Evolutionary conservation across 2,888 invertebrate genomes (phyloP), one percentile per base, ranked within the genome.

Genomic region (Amaurobius ferox): DNA sequence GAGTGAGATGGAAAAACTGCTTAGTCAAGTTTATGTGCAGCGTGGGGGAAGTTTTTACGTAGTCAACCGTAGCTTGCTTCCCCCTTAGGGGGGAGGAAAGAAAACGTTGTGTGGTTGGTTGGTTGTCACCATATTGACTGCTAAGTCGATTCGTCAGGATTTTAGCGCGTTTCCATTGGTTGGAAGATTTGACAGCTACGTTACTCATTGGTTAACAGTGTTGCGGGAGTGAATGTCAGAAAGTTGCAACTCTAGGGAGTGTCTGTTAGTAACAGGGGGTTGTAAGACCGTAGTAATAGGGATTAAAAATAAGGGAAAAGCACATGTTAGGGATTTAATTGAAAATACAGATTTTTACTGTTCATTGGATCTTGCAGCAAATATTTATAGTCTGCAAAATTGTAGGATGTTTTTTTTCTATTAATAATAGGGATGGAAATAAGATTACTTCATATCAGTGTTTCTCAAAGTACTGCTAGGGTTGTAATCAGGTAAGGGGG

Each of bases 141-240:
- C 55, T 55, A 55, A 55, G 55, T 55, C 55, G 55, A 55, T 55
- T 55, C 55, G 55, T 55, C 55, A 55, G 55, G 55, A 55, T 3
- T 55, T 55, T 1, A 23, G 55, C 55, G 55, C 55, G 23, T 6
- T 11, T 1, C 55, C 11, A 55, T 55, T 55, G 55, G 55, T 23
- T 55, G 55, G 2, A 6, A 6, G n/a, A 44, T 23, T 23, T 6
- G 55, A 23, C 1, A 3, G 5, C 7, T 23, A 19, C 44, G 9
- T 19, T 55, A 5, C 5, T 55, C 19, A 55, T 55, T 55, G 55
- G 55, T 23, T 55, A 3, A 5, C 19, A 23, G 23, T 23, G 55
- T 55, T 55, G 5, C 3, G 6, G 2, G 23, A 11, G 5, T 23
- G 5, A 23, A 55, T 55, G 55, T 55, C 55, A 55, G 23, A 19